Evolutionary conservation across 2,797 vertebrate genomes (phyloP).

Genomic region (Rhincodon typus): DNA sequence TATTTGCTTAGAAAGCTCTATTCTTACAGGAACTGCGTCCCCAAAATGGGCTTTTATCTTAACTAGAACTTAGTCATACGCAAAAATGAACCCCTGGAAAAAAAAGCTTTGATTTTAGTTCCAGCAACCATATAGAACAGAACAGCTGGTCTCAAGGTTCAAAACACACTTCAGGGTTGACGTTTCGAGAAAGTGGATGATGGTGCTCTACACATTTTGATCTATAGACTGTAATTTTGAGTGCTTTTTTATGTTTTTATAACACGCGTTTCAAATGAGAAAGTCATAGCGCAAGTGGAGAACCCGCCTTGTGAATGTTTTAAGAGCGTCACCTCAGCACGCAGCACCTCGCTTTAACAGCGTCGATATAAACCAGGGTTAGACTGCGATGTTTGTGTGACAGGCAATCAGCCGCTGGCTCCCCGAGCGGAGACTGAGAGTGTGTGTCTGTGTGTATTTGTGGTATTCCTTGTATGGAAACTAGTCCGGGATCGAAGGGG

Average conservation of each 20-base stretch:
- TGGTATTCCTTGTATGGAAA: slow-evolving; percentile 57
- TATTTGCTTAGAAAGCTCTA: background rate
- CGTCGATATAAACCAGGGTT: slow-evolving; percentile 32
- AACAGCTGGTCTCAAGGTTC: background rate
- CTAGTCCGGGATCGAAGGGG: slow-evolving; percentile 29
- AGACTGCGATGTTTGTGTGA: slow-evolving; percentile 18
- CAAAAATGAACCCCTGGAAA: background rate
- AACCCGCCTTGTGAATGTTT: slow-evolving; percentile 22
- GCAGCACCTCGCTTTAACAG: slow-evolving; percentile 26
- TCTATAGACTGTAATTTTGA: background rate
- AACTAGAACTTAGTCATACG: background rate
- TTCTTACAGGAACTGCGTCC: background rate
- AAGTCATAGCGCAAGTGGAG: background rate
- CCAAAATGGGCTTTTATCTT: background rate
- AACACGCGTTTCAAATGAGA: background rate
- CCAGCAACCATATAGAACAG: background rate
- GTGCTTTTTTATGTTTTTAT: background rate
- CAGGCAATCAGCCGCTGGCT: slow-evolving; percentile 29
- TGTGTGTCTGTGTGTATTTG: slow-evolving; percentile 47
- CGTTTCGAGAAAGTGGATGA: background rate
- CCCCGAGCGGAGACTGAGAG: background rate
- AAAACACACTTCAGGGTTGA: background rate
- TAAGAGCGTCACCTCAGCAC: background rate
- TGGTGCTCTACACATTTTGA: background rate
- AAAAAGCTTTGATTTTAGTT: background rate